phyloP scores from a whole-genome alignment of 1,140 invertebrate genomes.

The Brachionus rubens region DNA sequence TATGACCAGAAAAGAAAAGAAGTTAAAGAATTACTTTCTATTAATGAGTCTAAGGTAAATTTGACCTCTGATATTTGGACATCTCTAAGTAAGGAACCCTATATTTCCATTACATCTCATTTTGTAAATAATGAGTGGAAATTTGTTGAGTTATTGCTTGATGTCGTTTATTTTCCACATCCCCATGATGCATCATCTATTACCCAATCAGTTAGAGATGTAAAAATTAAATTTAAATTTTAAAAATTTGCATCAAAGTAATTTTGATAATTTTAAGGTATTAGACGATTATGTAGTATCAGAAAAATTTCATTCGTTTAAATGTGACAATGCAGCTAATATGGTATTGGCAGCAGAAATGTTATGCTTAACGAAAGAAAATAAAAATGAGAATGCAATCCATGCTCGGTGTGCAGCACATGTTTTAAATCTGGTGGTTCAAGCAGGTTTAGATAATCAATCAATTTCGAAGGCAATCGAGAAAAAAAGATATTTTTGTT shows the following conservation, averaged over 20 bases:
- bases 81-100: background rate
- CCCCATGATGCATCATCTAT: background rate
- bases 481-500: background rate
- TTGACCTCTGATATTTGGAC: slow-evolving; percentile 13
- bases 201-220: background rate
- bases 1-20: background rate
- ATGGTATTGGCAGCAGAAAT: background rate
- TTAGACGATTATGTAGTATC: background rate
- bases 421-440: background rate
- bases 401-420: background rate
- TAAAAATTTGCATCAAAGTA: background rate
- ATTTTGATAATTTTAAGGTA: background rate
- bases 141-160: background rate
- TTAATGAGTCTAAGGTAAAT: background rate
- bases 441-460: background rate
- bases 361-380: background rate
- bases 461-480: background rate
- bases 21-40: background rate
- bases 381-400: background rate
- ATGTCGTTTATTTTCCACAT: background rate
- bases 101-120: background rate
- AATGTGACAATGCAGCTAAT: background rate
- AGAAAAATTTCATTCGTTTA: background rate
- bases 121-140: slow-evolving; percentile 7
- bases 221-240: background rate